Conservation (phyloP, 2,888 invertebrate genomes). For the Zhengitettix transpicula region DNA sequence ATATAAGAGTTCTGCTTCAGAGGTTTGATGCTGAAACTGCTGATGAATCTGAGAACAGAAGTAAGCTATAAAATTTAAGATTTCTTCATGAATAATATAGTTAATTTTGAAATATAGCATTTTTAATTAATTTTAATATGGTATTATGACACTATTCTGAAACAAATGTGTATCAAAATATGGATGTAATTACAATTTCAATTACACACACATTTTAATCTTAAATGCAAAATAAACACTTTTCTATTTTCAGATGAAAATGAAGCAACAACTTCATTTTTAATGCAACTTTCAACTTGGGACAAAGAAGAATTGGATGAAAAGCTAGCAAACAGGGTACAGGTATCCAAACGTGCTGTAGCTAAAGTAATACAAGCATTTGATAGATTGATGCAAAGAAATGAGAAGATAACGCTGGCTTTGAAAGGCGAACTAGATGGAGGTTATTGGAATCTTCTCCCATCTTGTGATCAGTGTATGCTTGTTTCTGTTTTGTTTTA, state of each 20-base stretch:
- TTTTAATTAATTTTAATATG: not conserved
- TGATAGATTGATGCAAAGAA: conserved; percentile 86
- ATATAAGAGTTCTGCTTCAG: conserved; percentile 82
- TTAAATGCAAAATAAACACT: not conserved
- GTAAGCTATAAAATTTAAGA: conserved; percentile 33
- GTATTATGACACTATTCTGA: not conserved
- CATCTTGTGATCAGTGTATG: conserved; percentile 12
- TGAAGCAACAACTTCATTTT: conserved; percentile 89
- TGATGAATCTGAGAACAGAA: conserved; percentile 88
- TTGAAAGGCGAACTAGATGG: conserved; percentile 69
- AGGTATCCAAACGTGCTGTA: conserved; percentile 90
- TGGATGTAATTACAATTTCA: too few relatives aligned
- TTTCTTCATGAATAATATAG: too few relatives aligned
- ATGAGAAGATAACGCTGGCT: conserved; percentile 82
- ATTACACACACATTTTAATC: too few relatives aligned
- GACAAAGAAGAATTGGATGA: conserved; percentile 95
- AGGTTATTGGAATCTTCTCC: conserved; percentile 24
- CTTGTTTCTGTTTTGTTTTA: conserved; percentile 3
- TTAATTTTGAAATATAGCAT: too few relatives aligned
- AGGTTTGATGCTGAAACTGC: conserved; percentile 95
- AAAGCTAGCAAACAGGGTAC: conserved; percentile 85
- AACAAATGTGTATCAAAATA: not conserved
- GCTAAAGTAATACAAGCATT: conserved; percentile 94
- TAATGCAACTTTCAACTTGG: conserved; percentile 92
- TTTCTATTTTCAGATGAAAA: conserved; percentile 58